Conservation (phyloP, 2,113 vertebrate species). For the Clinocottus analis region DNA sequence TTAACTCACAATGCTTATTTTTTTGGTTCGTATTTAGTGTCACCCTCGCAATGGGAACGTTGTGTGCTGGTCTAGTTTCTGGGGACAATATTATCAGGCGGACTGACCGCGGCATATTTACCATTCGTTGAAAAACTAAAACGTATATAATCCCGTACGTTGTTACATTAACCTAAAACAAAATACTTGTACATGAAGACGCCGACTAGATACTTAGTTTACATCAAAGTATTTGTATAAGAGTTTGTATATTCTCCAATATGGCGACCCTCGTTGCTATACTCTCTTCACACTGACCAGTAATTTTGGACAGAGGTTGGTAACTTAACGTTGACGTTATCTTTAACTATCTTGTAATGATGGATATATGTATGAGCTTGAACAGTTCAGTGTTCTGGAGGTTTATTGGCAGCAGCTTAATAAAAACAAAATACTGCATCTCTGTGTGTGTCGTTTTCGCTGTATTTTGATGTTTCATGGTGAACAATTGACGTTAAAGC, state of each 20-base stretch:
- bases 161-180: background rate
- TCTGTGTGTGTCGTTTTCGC: background rate
- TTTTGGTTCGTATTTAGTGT: background rate
- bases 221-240: background rate
- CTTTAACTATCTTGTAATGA: background rate
- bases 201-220: background rate
- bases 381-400: background rate
- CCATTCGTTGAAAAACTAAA: background rate
- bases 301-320: conserved; percentile 34
- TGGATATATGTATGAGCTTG: background rate
- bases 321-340: background rate
- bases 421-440: background rate
- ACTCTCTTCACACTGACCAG: conserved; percentile 2
- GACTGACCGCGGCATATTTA: conserved; percentile 1
- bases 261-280: conserved; percentile 5
- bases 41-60: conserved; percentile 12
- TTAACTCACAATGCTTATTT: background rate
- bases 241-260: background rate
- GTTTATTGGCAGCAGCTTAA: background rate
- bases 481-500: background rate
- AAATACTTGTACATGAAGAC: accelerated
- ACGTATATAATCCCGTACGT: accelerated
- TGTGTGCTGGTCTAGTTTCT: conserved; percentile 29
- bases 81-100: conserved; percentile 50
- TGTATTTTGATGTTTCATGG: background rate